Evolutionary conservation across 2,797 vertebrate species (phyloP).

Genomic region (Gadopsis marmoratus): DNA sequence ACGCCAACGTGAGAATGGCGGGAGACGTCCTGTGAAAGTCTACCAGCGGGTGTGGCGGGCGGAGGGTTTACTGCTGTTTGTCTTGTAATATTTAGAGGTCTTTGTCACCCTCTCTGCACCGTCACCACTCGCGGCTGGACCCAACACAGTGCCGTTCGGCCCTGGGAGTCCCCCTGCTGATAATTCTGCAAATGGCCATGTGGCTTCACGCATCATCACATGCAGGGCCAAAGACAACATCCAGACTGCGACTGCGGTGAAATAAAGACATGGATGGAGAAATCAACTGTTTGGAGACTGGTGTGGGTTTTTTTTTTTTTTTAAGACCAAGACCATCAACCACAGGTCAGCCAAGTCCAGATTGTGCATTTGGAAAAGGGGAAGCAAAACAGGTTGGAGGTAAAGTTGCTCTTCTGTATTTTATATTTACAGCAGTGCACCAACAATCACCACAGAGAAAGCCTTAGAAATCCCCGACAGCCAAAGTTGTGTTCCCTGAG

Average conservation of each 20-base stretch:
- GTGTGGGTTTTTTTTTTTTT: conserved; percentile 11
- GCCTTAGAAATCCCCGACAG: conserved; percentile 21
- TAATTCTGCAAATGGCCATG: conserved; percentile 65
- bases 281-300: conserved; percentile 25
- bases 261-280: conserved; percentile 52
- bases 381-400: background rate
- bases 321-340: conserved; percentile 23
- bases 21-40: conserved; percentile 55
- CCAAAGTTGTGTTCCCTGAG: conserved; percentile 29
- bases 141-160: conserved; percentile 12
- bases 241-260: conserved; percentile 55
- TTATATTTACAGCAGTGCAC: background rate
- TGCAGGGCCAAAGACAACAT: conserved; percentile 66
- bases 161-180: conserved; percentile 56
- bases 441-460: conserved; percentile 11
- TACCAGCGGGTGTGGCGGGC: conserved; percentile 14
- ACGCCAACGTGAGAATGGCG: conserved; percentile 15
- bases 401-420: conserved; percentile 14
- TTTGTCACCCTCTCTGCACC: background rate
- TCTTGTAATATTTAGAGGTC: conserved; percentile 18
- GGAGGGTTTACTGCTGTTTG: background rate
- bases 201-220: conserved; percentile 69
- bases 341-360: conserved; percentile 23
- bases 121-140: conserved; percentile 6
- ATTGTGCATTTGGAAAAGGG: conserved; percentile 39